These are phyloP conservation scores for Theonella swinhoei DNA, from an alignment of 37 sponge, comb jelly and placozoan genomes.

Conservation along the genomic window DNA sequence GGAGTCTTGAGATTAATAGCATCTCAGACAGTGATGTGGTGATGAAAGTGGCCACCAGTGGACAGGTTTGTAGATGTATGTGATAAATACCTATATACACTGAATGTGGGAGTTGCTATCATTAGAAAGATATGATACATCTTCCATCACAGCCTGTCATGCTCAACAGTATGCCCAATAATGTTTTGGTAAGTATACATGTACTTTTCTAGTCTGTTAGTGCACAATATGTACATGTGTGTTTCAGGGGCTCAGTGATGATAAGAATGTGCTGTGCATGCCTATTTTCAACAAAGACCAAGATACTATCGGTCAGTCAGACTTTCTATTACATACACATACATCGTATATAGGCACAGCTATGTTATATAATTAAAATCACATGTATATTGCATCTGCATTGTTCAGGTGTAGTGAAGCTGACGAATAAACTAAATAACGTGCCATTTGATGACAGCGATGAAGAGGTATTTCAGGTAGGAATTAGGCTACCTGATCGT, in stretches of 20 bases:
- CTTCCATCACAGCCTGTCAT: no score
- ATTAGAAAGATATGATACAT: no score
- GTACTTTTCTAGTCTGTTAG: no score
- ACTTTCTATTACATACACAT: not conserved
- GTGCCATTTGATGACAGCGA: constrained; percentile 73
- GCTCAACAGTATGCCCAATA: no score
- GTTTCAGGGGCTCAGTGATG: no score
- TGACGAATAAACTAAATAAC: constrained; percentile 77
- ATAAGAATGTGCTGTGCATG: constrained; percentile 70
- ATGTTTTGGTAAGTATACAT: no score
- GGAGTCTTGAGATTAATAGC: not conserved
- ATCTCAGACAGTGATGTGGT: constrained; percentile 1
- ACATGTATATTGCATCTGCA: no score
- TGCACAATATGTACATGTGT: no score
- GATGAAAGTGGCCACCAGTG: constrained; percentile 15
- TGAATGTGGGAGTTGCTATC: no score
- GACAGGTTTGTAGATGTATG: not conserved
- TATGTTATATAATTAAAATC: no score
- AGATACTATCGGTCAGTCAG: constrained; percentile 50
- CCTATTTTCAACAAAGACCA: constrained; percentile 74
- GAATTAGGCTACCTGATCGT: not conserved
- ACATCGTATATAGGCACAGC: no score
- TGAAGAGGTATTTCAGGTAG: constrained; percentile 74
- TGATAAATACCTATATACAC: not conserved
- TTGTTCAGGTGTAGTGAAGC: constrained; percentile 86